A percentile compares a stretch with the other conserved stretches of the same genome.
Conservation (phyloP, 2,797 vertebrate genomes). For the Melanotaenia maccullochi region DNA sequence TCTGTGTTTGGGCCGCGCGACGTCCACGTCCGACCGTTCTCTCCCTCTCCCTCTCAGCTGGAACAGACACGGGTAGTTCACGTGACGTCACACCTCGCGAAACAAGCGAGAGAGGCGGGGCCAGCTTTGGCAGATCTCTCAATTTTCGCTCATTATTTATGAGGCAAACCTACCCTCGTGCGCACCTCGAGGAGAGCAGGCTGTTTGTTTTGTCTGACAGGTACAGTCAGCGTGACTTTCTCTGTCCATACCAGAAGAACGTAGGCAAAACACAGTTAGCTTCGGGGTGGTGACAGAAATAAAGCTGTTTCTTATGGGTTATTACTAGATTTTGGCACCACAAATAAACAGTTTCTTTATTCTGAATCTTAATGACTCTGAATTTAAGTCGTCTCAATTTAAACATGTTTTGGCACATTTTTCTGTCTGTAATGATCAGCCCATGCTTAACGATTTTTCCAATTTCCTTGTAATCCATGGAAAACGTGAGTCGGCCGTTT, state of each 20-base stretch:
- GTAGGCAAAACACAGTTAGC: background rate
- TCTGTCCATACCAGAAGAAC: background rate
- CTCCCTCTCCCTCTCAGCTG: constrained; percentile 79
- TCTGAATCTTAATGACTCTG: background rate
- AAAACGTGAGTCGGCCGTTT: constrained; percentile 82
- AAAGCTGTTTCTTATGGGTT: background rate
- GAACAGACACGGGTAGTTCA: constrained; percentile 85
- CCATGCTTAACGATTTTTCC: constrained; percentile 64
- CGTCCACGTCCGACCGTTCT: constrained; percentile 60
- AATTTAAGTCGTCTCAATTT: background rate
- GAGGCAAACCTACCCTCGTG: constrained; percentile 79
- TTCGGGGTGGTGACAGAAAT: no score
- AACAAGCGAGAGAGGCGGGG: constrained; percentile 50
- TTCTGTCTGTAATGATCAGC: constrained; percentile 23
- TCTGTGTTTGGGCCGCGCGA: constrained; percentile 74
- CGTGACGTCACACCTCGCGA: constrained; percentile 84
- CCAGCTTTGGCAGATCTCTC: constrained; percentile 33
- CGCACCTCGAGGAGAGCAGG: constrained; percentile 65
- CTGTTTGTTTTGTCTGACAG: constrained; percentile 65
- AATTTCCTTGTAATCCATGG: constrained; percentile 76
- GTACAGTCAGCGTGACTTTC: constrained; percentile 13
- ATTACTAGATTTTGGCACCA: background rate
- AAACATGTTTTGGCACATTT: background rate
- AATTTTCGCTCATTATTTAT: constrained; percentile 74
- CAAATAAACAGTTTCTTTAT: background rate